phyloP scores from a whole-genome alignment of 2,888 invertebrate species.

The Octonoba sinensis region DNA sequence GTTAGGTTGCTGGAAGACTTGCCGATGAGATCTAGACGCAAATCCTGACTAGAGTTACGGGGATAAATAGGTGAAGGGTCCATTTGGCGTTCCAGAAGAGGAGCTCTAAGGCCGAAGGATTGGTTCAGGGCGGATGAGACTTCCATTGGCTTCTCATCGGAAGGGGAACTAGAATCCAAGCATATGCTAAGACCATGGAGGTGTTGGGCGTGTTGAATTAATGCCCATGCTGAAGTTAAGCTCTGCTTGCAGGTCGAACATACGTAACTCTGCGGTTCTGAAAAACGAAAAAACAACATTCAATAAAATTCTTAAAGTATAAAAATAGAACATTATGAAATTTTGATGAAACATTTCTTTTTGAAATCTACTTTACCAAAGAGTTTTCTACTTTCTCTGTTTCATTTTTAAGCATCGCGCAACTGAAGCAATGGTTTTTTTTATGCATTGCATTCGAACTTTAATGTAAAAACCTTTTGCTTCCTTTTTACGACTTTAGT shows the following conservation, averaged over 20 bases:
- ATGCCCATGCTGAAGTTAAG: constrained; percentile 91
- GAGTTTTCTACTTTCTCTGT: too few relatives aligned
- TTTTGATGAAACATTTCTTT: too few relatives aligned
- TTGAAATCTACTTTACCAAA: too few relatives aligned
- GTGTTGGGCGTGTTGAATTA: constrained; percentile 94
- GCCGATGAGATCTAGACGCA: constrained; percentile 76
- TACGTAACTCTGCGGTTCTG: constrained; percentile 91
- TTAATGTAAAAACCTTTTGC: too few relatives aligned
- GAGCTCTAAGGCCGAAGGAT: constrained; percentile 78
- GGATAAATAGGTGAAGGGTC: constrained; percentile 75
- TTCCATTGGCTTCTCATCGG: constrained; percentile 32
- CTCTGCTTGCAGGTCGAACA: constrained; percentile 94
- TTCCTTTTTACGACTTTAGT: too few relatives aligned
- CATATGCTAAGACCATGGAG: constrained; percentile 95
- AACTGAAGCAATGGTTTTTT: too few relatives aligned
- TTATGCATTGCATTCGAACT: too few relatives aligned
- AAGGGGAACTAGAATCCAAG: constrained; percentile 75
- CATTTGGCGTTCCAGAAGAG: constrained; percentile 75
- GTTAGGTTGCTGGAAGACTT: constrained; percentile 44
- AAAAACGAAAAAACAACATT: constrained; percentile 20
- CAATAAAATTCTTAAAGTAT: neutral
- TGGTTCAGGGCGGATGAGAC: constrained; percentile 60
- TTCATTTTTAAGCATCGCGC: too few relatives aligned
- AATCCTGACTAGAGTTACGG: constrained; percentile 80
- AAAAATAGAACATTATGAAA: too few relatives aligned